Evolutionary conservation across 2,113 vertebrate genomes (phyloP).

Genomic region (Epinephelus fuscoguttatus): DNA sequence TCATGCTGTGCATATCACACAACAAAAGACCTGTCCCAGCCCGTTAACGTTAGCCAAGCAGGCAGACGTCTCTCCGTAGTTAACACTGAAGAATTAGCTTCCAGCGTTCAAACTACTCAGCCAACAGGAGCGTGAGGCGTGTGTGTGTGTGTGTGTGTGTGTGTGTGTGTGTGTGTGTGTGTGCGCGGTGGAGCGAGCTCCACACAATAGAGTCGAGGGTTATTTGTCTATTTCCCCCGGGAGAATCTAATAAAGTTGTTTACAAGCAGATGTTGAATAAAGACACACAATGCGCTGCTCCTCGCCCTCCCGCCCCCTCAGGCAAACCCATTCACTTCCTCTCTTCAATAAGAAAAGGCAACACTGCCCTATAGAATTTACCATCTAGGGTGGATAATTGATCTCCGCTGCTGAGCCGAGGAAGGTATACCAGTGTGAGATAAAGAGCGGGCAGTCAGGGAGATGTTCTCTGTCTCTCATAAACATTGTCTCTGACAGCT

Average conservation of each 20-base stretch:
- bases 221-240: conserved; percentile 41
- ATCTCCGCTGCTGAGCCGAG: conserved; percentile 30
- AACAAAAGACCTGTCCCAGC: conserved; percentile 75
- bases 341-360: conserved; percentile 18
- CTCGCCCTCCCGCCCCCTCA: not conserved
- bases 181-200: not conserved
- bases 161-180: not conserved
- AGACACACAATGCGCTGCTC: conserved; percentile 48
- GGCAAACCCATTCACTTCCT: conserved; percentile 44
- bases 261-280: conserved; percentile 69
- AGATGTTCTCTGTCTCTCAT: not conserved
- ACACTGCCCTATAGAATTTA: conserved; percentile 42
- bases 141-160: not conserved
- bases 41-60: conserved; percentile 64
- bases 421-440: not conserved
- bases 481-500: not conserved
- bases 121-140: conserved; percentile 1
- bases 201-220: conserved; percentile 46
- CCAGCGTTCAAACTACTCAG: conserved; percentile 34
- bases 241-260: conserved; percentile 72
- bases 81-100: conserved; percentile 69
- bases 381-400: conserved; percentile 77
- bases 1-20: conserved; percentile 54
- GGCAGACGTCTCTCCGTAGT: conserved; percentile 16
- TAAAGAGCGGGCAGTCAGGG: not conserved